phyloP scores from a whole-genome alignment of 2,797 vertebrate genomes.

The Limnodromus scolopaceus region DNA sequence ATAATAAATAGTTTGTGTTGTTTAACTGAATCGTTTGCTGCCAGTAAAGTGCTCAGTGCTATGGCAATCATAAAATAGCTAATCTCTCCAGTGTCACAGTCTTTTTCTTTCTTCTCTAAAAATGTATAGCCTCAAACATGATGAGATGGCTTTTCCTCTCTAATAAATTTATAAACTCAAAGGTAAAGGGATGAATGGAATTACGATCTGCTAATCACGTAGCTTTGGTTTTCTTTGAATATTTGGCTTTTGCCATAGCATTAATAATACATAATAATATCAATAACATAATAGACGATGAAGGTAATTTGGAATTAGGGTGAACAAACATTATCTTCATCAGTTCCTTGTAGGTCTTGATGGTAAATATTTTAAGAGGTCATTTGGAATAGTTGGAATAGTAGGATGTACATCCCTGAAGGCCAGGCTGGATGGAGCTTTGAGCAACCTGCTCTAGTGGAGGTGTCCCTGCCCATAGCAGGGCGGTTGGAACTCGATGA shows the following conservation, averaged over 20 bases:
- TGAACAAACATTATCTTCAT: background rate
- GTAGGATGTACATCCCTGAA: background rate
- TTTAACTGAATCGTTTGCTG: background rate
- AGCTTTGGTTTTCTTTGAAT: background rate
- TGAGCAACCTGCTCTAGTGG: too few relatives aligned
- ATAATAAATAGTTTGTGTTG: background rate
- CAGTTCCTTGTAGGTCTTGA: background rate
- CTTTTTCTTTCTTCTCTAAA: background rate
- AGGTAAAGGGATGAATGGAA: background rate
- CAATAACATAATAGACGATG: background rate
- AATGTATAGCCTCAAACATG: background rate
- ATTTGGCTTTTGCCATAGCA: background rate
- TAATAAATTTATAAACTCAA: background rate
- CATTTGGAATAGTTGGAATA: background rate
- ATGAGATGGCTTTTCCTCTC: background rate
- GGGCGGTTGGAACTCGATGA: too few relatives aligned
- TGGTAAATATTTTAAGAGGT: background rate
- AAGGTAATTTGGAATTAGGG: background rate
- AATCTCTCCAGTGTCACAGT: background rate
- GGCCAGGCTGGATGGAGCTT: too few relatives aligned
- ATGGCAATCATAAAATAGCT: background rate
- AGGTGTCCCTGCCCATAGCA: too few relatives aligned
- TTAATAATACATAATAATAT: background rate
- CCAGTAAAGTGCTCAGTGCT: background rate
- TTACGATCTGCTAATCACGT: background rate